A percentile compares a stretch with the other conserved stretches of the same genome.
Conservation (phyloP, 2,113 vertebrate genomes). For the Pipa parva region DNA sequence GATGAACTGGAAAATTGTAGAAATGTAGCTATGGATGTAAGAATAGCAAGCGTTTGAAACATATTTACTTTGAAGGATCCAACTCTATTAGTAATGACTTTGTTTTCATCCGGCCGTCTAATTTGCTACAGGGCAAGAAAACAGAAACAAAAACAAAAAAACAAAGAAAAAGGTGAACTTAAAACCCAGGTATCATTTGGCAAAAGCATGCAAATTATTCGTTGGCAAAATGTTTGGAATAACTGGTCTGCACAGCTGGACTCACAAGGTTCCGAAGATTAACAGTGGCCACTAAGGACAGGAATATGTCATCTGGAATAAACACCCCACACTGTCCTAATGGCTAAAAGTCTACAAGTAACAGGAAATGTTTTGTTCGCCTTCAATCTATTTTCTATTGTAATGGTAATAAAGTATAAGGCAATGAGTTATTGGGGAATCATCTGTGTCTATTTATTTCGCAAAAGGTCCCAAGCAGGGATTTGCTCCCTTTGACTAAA, state of each 20-base stretch:
- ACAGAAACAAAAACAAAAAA: conserved; percentile 77
- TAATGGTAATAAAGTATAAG: too few species aligned
- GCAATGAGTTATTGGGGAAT: too few species aligned
- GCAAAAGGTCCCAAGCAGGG: too few species aligned
- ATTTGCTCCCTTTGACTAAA: too few species aligned
- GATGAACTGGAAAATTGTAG: background rate
- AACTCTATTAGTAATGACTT: conserved; percentile 84
- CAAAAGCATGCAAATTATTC: conserved; percentile 75
- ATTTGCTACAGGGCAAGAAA: conserved; percentile 79
- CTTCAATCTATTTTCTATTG: too few species aligned
- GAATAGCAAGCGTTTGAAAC: conserved; percentile 76
- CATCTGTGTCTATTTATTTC: too few species aligned
- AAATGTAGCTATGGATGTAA: conserved; percentile 68
- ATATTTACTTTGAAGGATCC: conserved; percentile 87
- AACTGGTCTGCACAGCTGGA: background rate
- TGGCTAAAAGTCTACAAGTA: too few species aligned
- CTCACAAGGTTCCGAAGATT: too few species aligned
- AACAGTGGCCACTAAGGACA: too few species aligned
- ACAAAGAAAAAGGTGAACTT: conserved; percentile 75
- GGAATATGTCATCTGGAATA: too few species aligned
- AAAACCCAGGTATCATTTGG: conserved; percentile 72
- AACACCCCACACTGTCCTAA: too few species aligned
- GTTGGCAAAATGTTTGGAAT: conserved; percentile 45
- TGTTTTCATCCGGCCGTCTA: conserved; percentile 82
- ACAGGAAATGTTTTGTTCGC: too few species aligned